Evolutionary conservation across 2,888 invertebrate genomes (phyloP).

Genomic region (Eristalis tenax): DNA sequence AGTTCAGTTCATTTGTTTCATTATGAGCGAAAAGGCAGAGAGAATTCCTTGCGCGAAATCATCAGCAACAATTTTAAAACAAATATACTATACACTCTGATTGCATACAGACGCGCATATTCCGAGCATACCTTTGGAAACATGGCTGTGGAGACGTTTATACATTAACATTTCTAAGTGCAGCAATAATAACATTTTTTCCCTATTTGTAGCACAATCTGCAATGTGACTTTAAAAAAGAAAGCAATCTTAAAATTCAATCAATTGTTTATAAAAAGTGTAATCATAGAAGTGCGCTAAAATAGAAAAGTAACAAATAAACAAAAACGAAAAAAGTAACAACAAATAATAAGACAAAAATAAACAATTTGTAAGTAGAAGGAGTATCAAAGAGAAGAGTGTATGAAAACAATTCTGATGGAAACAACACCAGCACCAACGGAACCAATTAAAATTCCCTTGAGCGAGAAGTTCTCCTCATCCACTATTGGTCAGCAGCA

Average conservation of each 20-base stretch:
- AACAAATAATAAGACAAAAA: slow-evolving; percentile 10
- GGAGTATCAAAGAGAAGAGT: slow-evolving; percentile 38
- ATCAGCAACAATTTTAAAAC: slow-evolving; percentile 2
- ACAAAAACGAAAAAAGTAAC: slow-evolving; percentile 21
- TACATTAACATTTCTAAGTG: background rate
- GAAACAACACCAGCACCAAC: slow-evolving; percentile 74
- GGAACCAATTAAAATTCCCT: slow-evolving; percentile 78
- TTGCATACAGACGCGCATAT: background rate
- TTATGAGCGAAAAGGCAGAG: slow-evolving; percentile 51
- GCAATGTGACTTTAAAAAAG: slow-evolving; percentile 58
- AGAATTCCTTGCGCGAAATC: slow-evolving; percentile 12
- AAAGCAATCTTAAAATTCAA: slow-evolving; percentile 45
- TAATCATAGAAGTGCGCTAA: slow-evolving; percentile 7
- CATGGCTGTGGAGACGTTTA: slow-evolving; percentile 45
- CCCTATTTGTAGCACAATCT: slow-evolving; percentile 39
- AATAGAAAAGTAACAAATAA: slow-evolving; percentile 17
- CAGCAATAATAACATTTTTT: slow-evolving; percentile 5
- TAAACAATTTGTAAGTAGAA: background rate
- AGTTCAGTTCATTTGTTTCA: slow-evolving; percentile 61
- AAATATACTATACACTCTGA: background rate
- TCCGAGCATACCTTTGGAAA: slow-evolving; percentile 10
- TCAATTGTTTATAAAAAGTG: slow-evolving; percentile 32
- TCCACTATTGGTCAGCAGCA: slow-evolving; percentile 75
- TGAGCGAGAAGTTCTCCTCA: slow-evolving; percentile 78
- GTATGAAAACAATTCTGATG: slow-evolving; percentile 68